These are phyloP conservation scores for Arenaria interpres DNA, from an alignment of 2,113 vertebrate genomes.

Conservation along the genomic window DNA sequence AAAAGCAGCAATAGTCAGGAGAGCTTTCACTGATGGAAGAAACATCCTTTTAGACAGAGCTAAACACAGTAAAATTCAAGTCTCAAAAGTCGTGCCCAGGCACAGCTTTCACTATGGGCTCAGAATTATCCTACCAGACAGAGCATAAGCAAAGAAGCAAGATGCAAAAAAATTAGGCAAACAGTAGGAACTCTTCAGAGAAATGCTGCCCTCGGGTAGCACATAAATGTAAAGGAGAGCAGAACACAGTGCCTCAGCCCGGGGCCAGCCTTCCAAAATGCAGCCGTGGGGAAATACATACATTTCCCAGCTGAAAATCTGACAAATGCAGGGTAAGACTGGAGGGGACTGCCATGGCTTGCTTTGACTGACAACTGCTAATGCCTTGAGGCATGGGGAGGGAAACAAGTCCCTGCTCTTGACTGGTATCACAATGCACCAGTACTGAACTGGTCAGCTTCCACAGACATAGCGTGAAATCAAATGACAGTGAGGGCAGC, in stretches of 20 bases:
- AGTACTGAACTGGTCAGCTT: neutral
- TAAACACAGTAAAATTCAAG: neutral
- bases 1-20: neutral
- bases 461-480: neutral
- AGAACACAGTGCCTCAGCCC: neutral
- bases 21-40: neutral
- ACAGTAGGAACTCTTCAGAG: neutral
- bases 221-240: neutral
- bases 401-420: neutral
- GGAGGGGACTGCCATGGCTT: neutral
- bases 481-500: neutral
- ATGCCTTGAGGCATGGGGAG: neutral
- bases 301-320: neutral
- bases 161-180: neutral
- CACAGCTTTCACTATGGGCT: neutral
- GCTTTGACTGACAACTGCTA: neutral
- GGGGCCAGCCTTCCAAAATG: neutral
- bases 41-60: neutral
- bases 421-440: neutral
- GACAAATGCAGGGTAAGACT: neutral
- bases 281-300: neutral
- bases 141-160: neutral
- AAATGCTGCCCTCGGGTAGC: neutral
- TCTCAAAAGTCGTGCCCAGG: neutral
- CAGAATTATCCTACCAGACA: neutral